phyloP scores from a whole-genome alignment of 2,888 invertebrate genomes.

The Microplitis deprimator region DNA sequence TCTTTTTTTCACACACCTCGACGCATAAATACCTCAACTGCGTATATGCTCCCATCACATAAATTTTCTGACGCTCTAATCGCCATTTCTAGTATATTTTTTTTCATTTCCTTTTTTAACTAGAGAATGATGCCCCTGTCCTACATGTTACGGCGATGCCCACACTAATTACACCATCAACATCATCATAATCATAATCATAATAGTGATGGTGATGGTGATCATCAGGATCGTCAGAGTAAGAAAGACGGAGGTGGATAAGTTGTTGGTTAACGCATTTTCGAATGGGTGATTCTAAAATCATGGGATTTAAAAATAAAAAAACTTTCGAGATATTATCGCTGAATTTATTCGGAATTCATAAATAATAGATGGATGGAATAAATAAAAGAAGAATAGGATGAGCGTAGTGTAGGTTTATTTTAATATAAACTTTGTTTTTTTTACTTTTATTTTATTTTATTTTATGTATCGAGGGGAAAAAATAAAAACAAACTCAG shows the following conservation, averaged over 20 bases:
- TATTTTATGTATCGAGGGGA: neutral
- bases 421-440: neutral
- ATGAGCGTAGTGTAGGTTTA: neutral
- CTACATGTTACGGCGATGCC: slow-evolving; percentile 60
- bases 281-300: slow-evolving; percentile 15
- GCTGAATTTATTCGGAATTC: neutral
- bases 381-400: neutral
- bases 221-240: neutral
- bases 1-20: slow-evolving; percentile 8
- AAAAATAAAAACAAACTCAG: slow-evolving; percentile 16
- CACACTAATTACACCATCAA: slow-evolving; percentile 62
- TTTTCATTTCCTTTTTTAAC: neutral
- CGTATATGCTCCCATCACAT: slow-evolving; percentile 2
- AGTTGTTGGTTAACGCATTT: neutral
- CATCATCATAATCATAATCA: slow-evolving; percentile 43
- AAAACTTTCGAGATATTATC: neutral
- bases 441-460: neutral
- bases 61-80: slow-evolving; percentile 29
- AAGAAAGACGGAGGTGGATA: slow-evolving; percentile 6
- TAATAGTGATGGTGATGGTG: neutral
- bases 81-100: slow-evolving; percentile 13
- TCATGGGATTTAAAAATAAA: slow-evolving; percentile 12
- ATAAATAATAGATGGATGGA: neutral
- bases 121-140: slow-evolving; percentile 48
- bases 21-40: slow-evolving; percentile 9